These are phyloP conservation scores for Athene cunicularia DNA, from an alignment of 2,113 vertebrate genomes.

Conservation along the genomic window DNA sequence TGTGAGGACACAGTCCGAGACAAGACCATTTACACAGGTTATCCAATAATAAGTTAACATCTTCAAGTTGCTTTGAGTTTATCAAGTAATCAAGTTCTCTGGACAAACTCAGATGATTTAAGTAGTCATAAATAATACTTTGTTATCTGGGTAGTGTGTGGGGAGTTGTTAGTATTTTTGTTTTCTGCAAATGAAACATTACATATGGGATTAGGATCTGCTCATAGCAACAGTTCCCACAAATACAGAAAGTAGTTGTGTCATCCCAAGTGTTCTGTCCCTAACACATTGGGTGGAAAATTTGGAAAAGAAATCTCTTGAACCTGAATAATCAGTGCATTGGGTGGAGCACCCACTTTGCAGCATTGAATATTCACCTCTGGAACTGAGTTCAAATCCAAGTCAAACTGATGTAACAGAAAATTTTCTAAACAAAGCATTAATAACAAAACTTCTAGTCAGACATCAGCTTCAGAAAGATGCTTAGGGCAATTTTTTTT, in stretches of 20 bases:
- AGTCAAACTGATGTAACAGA: slow-evolving; percentile 20
- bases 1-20: not conserved
- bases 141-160: not conserved
- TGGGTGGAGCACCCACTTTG: slow-evolving; percentile 63
- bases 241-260: slow-evolving; percentile 68
- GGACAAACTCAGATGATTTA: not conserved
- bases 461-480: not conserved
- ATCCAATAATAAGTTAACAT: not conserved
- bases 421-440: not conserved
- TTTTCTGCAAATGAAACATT: slow-evolving; percentile 46
- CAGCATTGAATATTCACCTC: slow-evolving; percentile 38
- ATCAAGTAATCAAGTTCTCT: not conserved
- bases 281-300: slow-evolving; percentile 60
- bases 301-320: slow-evolving; percentile 66
- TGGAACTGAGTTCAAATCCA: not conserved
- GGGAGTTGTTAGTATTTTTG: not conserved
- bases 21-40: not conserved
- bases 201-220: slow-evolving; percentile 41
- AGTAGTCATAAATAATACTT: not conserved
- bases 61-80: not conserved
- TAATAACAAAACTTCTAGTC: not conserved
- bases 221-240: slow-evolving; percentile 69
- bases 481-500: not conserved
- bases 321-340: slow-evolving; percentile 60
- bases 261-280: slow-evolving; percentile 58